phyloP scores from a whole-genome alignment of 2,888 invertebrate genomes.

The Ophioninae sp. region DNA sequence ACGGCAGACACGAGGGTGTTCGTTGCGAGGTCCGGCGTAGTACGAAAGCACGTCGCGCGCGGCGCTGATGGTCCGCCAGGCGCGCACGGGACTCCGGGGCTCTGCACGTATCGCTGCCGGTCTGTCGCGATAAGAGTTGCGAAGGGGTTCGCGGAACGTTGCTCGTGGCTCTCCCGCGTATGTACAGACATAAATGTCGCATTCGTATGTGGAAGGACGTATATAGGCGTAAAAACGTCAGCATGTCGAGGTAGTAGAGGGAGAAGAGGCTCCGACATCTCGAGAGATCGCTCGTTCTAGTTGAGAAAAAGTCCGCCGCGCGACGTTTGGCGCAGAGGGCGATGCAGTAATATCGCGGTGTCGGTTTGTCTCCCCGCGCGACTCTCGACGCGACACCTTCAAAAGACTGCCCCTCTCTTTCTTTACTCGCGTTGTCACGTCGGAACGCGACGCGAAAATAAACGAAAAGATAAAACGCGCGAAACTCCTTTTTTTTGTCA shows the following conservation, averaged over 20 bases:
- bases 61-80: slow-evolving; percentile 5
- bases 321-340: slow-evolving; percentile 76
- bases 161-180: slow-evolving; percentile 34
- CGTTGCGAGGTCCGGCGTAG: neutral
- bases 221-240: slow-evolving; percentile 55
- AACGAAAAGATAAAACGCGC: neutral
- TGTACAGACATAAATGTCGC: neutral
- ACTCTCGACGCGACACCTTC: slow-evolving; percentile 73
- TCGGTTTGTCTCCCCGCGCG: slow-evolving; percentile 74
- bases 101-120: slow-evolving; percentile 67
- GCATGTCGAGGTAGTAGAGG: slow-evolving; percentile 50
- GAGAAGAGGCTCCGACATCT: slow-evolving; percentile 17
- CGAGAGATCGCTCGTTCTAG: slow-evolving; percentile 68
- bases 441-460: neutral
- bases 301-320: slow-evolving; percentile 75
- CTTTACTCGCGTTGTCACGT: slow-evolving; percentile 56
- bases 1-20: neutral
- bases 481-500: neutral
- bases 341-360: slow-evolving; percentile 79
- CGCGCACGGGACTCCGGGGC: slow-evolving; percentile 51
- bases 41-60: slow-evolving; percentile 18
- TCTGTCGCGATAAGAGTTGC: slow-evolving; percentile 61
- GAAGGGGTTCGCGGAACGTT: slow-evolving; percentile 63
- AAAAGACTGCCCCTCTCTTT: slow-evolving; percentile 69
- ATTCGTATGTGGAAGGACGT: slow-evolving; percentile 6